phyloP scores from a whole-genome alignment of 2,113 vertebrate genomes.

The Pterophyllum scalare region DNA sequence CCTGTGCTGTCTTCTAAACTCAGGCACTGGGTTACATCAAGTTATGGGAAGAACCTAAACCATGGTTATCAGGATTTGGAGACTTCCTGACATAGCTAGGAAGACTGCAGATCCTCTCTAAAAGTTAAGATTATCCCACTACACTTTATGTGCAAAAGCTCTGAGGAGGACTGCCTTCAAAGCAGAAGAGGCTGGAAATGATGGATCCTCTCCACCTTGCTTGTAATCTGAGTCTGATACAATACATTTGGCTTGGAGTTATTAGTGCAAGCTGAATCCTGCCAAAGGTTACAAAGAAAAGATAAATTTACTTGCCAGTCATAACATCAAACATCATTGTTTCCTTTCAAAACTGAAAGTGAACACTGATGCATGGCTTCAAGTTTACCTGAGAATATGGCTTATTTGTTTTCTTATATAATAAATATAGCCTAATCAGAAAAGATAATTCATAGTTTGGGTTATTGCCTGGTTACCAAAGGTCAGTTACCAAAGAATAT shows the following conservation, averaged over 20 bases:
- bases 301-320: background rate
- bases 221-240: constrained; percentile 12
- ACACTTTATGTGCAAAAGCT: background rate
- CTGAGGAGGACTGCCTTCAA: background rate
- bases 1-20: background rate
- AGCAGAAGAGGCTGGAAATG: background rate
- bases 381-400: background rate
- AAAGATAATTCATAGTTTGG: background rate
- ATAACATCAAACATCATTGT: background rate
- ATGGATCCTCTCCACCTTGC: background rate
- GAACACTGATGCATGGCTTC: background rate
- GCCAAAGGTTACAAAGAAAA: background rate
- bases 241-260: background rate
- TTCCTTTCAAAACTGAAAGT: constrained; percentile 3
- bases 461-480: background rate
- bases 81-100: background rate
- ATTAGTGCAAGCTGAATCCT: background rate
- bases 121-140: background rate
- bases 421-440: background rate
- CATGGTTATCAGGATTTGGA: background rate
- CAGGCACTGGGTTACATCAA: background rate
- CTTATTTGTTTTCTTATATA: background rate
- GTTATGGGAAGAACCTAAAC: background rate
- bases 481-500: background rate
- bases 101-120: background rate